phyloP scores from a whole-genome alignment of 2,888 invertebrate genomes.

The Stenotaenia linearis region DNA sequence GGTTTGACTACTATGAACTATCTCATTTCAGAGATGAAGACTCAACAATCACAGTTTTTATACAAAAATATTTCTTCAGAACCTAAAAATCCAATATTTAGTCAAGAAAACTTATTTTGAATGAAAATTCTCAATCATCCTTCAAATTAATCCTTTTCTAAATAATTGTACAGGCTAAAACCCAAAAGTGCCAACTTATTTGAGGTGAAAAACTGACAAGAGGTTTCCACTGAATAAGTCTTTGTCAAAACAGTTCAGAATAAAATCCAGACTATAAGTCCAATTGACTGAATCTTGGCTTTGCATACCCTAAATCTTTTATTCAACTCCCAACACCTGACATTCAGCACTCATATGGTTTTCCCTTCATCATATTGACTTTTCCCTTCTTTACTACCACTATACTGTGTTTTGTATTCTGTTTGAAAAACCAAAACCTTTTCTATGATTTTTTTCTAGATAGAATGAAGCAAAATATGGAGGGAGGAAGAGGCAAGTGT shows the following conservation, averaged over 20 bases:
- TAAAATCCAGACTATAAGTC: neutral
- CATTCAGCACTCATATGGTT: conserved; percentile 1
- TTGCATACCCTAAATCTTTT: neutral
- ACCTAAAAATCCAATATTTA: too few relatives aligned
- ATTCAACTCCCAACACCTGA: neutral
- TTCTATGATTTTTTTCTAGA: neutral
- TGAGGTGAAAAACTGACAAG: neutral
- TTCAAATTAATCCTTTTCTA: too few relatives aligned
- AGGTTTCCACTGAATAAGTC: neutral
- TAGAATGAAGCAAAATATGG: neutral
- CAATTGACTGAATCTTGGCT: neutral
- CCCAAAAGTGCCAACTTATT: neutral
- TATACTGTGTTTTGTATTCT: neutral
- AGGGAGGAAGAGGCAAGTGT: neutral
- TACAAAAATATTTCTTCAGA: too few relatives aligned
- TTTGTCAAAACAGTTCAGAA: neutral
- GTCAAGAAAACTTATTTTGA: too few relatives aligned
- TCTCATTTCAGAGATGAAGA: too few relatives aligned
- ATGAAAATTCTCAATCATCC: too few relatives aligned
- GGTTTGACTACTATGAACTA: too few relatives aligned
- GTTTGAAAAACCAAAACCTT: neutral
- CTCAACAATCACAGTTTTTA: too few relatives aligned
- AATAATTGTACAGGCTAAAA: too few relatives aligned
- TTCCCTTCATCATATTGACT: neutral
- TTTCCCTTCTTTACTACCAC: neutral